These are phyloP conservation scores for Escarpia spicata DNA, from an alignment of 2,888 invertebrate genomes.

Conservation along the genomic window DNA sequence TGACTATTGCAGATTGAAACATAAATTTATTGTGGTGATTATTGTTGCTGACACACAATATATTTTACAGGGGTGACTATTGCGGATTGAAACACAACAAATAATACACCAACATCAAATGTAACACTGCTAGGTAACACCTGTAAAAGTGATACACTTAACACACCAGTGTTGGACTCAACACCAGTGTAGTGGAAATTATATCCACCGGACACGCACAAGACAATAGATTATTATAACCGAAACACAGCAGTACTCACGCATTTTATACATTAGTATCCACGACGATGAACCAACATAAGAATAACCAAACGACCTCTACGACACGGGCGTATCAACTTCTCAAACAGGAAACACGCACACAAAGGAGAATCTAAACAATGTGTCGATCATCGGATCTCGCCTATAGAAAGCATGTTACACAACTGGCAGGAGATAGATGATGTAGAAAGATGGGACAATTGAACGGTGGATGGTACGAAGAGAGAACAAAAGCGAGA, in stretches of 20 bases:
- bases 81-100: not conserved
- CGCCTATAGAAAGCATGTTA: not conserved
- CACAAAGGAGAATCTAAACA: not conserved
- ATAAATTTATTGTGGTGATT: too few species aligned
- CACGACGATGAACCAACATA: not conserved
- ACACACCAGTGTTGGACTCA: not conserved
- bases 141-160: not conserved
- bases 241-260: not conserved
- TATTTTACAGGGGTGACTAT: too few species aligned
- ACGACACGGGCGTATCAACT: not conserved
- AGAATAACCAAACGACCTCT: not conserved
- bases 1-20: too few species aligned
- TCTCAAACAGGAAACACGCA: not conserved
- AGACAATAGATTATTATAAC: not conserved
- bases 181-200: not conserved
- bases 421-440: not conserved
- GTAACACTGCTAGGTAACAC: not conserved
- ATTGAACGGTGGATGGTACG: not conserved
- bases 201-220: not conserved
- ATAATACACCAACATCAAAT: not conserved
- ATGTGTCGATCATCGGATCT: not conserved
- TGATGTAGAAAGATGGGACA: not conserved
- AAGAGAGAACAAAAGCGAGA: not conserved
- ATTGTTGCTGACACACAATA: too few species aligned
- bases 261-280: not conserved